Conservation (phyloP, 1,140 invertebrate genomes). For the Lasioglossum baleicum region DNA sequence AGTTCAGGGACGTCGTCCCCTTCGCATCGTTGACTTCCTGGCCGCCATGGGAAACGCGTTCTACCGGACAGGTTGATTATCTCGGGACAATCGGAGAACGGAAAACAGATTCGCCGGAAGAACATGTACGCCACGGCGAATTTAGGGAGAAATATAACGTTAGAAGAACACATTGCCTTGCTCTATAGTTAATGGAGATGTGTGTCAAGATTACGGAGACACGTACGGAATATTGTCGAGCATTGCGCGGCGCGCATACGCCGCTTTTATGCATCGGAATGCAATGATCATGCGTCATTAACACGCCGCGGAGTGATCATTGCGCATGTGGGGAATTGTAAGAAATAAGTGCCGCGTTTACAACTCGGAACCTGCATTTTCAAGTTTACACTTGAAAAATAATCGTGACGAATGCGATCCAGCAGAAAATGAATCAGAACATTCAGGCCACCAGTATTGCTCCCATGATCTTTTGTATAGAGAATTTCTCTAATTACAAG, state of each 20-base stretch:
- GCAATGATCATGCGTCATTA: constrained; percentile 26
- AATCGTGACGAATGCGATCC: too few relatives aligned
- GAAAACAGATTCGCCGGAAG: not conserved
- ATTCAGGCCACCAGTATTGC: too few relatives aligned
- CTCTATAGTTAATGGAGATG: not conserved
- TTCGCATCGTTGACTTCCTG: not conserved
- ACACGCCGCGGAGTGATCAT: not conserved
- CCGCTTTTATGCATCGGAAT: constrained; percentile 20
- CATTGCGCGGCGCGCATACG: not conserved
- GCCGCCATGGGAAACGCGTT: not conserved
- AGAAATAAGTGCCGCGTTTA: constrained; percentile 3
- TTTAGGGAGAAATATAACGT: too few relatives aligned
- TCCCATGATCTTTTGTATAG: too few relatives aligned
- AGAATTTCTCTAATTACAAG: too few relatives aligned
- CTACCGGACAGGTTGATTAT: constrained; percentile 5
- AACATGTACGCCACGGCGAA: too few relatives aligned
- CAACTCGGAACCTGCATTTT: too few relatives aligned
- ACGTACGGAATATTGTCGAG: not conserved
- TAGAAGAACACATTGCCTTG: not conserved
- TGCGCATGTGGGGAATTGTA: constrained; percentile 14
- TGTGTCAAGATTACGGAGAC: constrained; percentile 32
- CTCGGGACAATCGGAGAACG: not conserved
- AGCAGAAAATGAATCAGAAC: too few relatives aligned
- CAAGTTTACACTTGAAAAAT: not conserved
- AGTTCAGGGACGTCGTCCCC: not conserved